Evolutionary conservation across 2,888 invertebrate species (phyloP), one percentile per base, ranked within the genome.

Genomic region (Mechanitis mazaeus): DNA sequence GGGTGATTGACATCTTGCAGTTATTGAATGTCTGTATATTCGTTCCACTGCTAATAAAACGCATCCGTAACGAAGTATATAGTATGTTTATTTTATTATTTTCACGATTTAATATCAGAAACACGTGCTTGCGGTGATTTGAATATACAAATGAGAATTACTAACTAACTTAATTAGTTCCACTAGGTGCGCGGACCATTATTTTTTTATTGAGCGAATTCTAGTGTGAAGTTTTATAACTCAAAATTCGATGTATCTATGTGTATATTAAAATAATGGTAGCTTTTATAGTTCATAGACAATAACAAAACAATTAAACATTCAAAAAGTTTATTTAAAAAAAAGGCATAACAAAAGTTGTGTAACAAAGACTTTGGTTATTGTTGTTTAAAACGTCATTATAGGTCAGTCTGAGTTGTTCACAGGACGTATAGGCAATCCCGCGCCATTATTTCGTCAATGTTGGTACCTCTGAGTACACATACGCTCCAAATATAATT

Each of bases 391-490:
- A 55, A 55, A 59, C 56, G 64, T 67, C 64, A 67, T 69, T 69
- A 68, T 69, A 65, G 68, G 71, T 64, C 69, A 69, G 70, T 69
- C 68, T 63, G 67, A 69, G 66, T 67, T 66, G 68, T 71, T 42
- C 70, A 74, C 81, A 83, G 84, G 85, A 85, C 82, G 81, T 76
- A 54, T 64, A 61, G 60, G 79, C 77, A 77, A 76, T 83, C 79
- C 78, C 68, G 72, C 66, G 74, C 75, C 72, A 79, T 79, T 80
- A 83, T 78, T 81, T 80, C 80, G 84, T 83, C 77, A 78, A 75
- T 75, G 74, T 72, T 75, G 68, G 65, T 72, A 73, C 75, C 20
- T 20, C 20, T 74, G 75, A 77, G 74, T 28, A 46, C 3, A 53
- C 33, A 38, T 38, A 38, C 38, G 20, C 20, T 20, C 20, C 20